These are phyloP conservation scores for Eueremaeus valkanovi DNA, from an alignment of 2,888 invertebrate genomes.

Conservation along the genomic window DNA sequence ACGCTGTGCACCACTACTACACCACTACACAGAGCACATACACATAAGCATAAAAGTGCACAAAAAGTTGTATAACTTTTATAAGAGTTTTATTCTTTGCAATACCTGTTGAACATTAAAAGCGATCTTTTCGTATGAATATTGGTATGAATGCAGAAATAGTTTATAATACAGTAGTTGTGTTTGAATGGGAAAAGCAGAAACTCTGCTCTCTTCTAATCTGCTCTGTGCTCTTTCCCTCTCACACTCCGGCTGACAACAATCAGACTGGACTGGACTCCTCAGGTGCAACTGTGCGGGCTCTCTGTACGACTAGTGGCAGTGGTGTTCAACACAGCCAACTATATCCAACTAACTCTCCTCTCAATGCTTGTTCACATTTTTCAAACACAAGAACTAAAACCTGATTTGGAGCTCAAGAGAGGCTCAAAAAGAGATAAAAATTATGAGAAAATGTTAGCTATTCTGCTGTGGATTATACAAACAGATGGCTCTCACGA, in stretches of 20 bases:
- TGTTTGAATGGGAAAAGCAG: too few species aligned
- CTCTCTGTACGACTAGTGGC: background rate
- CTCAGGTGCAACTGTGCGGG: background rate
- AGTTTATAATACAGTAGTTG: too few species aligned
- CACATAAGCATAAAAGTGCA: too few species aligned
- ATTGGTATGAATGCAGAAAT: too few species aligned
- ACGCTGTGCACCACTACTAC: too few species aligned
- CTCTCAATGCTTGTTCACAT: background rate
- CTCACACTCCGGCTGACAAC: background rate
- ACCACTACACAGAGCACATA: too few species aligned
- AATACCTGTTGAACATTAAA: background rate
- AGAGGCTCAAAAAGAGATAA: background rate
- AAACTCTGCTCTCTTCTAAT: too few species aligned
- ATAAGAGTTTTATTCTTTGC: background rate
- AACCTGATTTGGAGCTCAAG: background rate
- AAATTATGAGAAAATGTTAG: background rate
- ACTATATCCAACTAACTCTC: background rate
- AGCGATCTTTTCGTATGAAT: background rate
- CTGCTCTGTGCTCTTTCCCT: too few species aligned
- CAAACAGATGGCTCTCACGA: conserved; percentile 16
- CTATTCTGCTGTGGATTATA: background rate
- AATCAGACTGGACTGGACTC: background rate
- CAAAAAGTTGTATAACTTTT: background rate
- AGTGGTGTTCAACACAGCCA: background rate
- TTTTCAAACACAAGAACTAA: background rate